Evolutionary conservation across 1,140 invertebrate genomes (phyloP).

Genomic region (Cardiocondyla obscurior): DNA sequence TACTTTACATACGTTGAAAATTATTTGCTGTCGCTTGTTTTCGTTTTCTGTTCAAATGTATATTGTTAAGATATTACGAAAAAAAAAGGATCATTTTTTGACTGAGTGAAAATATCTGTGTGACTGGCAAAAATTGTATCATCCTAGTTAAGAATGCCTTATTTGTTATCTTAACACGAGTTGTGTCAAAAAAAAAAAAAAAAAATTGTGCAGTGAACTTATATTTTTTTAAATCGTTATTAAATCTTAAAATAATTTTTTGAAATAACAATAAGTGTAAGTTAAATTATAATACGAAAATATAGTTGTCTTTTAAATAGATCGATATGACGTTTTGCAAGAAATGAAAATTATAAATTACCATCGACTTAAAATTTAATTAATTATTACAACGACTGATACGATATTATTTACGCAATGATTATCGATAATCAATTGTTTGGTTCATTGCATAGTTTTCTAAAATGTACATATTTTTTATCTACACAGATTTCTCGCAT

Average conservation of each 20-base stretch:
- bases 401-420: background rate
- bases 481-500: slow-evolving; percentile 59
- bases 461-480: slow-evolving; percentile 53
- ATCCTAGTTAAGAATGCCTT: slow-evolving; percentile 71
- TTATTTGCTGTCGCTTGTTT: slow-evolving; percentile 34
- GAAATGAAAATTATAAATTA: slow-evolving; percentile 18
- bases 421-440: slow-evolving; percentile 3
- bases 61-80: slow-evolving; percentile 30
- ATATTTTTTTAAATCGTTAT: slow-evolving; percentile 48
- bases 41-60: background rate
- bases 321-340: background rate
- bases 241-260: slow-evolving; percentile 33
- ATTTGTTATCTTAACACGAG: slow-evolving; percentile 65
- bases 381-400: slow-evolving; percentile 21
- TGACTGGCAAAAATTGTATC: slow-evolving; percentile 68
- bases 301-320: slow-evolving; percentile 24
- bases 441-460: slow-evolving; percentile 21
- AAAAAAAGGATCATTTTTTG: slow-evolving; percentile 25
- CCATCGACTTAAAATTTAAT: slow-evolving; percentile 22
- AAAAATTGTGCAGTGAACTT: slow-evolving; percentile 47
- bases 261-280: slow-evolving; percentile 27
- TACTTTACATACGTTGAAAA: slow-evolving; percentile 9
- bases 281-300: background rate
- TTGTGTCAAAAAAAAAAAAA: slow-evolving; percentile 35
- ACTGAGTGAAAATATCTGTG: slow-evolving; percentile 32